A percentile compares a stretch with the other conserved stretches of the same genome.
Evolutionary conservation across 2,797 vertebrate species (phyloP).

Genomic region (Steatocranus sp.): DNA sequence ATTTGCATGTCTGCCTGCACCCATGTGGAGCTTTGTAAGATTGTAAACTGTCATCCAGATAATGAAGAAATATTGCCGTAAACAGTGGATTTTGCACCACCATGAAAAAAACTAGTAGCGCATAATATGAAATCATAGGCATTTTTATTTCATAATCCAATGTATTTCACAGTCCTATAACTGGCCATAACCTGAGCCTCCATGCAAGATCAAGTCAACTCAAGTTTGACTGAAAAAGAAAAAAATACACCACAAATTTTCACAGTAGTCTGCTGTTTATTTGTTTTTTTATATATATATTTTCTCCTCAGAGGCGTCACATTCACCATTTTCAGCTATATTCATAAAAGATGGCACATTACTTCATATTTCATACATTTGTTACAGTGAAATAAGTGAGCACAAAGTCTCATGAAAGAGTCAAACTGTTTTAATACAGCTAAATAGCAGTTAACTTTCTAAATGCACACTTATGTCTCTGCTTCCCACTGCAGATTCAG

Average conservation of each 20-base stretch:
- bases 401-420: background rate
- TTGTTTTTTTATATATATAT: background rate
- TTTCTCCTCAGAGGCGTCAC: background rate
- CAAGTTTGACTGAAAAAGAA: background rate
- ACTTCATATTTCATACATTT: background rate
- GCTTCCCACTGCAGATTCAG: background rate
- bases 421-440: background rate
- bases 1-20: background rate
- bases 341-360: background rate
- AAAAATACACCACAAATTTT: background rate
- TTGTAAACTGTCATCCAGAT: background rate
- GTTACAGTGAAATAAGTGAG: background rate
- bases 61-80: background rate
- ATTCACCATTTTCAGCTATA: background rate
- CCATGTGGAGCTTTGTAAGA: background rate
- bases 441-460: background rate
- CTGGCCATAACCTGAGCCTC: background rate
- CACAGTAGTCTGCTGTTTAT: background rate
- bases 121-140: background rate
- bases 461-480: background rate
- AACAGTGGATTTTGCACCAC: background rate
- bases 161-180: background rate
- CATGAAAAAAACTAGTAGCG: background rate
- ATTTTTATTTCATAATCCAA: background rate
- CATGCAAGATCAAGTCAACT: background rate